Percentiles rank a stretch among this genome's conserved stretches.
Evolutionary conservation across 2,113 vertebrate species (phyloP).

Genomic region (Scytalopus superciliaris): DNA sequence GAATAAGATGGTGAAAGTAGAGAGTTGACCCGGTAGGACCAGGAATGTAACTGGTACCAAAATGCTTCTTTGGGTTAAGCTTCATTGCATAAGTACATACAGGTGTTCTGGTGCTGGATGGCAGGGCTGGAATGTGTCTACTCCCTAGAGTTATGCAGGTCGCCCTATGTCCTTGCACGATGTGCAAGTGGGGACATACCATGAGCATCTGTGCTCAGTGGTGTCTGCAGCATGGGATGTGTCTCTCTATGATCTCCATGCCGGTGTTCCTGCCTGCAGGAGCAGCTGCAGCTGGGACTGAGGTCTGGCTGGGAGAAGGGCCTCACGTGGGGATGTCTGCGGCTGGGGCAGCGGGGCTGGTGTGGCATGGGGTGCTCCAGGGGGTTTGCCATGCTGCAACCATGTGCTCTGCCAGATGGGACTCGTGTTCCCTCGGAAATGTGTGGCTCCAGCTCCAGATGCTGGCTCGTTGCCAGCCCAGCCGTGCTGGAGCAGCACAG

Average conservation of each 20-base stretch:
- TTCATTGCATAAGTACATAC: neutral
- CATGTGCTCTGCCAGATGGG: conserved; percentile 43
- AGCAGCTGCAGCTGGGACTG: neutral
- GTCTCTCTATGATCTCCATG: accelerated
- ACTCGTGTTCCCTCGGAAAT: neutral
- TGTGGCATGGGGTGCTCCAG: neutral
- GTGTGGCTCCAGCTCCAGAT: neutral
- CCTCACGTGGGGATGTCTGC: neutral
- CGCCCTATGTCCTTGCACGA: neutral
- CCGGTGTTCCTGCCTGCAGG: neutral
- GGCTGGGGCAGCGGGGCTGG: accelerated
- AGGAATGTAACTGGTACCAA: neutral
- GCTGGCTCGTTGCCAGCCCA: neutral
- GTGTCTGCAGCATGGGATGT: neutral
- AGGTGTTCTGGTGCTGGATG: neutral
- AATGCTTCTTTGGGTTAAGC: neutral
- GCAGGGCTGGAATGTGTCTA: neutral
- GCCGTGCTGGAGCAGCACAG: accelerated
- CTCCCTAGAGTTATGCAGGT: neutral
- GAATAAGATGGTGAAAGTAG: accelerated
- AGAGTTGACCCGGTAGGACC: neutral
- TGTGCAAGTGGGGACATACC: neutral
- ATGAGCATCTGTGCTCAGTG: neutral
- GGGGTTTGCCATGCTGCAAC: neutral
- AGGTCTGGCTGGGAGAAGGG: neutral